These are phyloP conservation scores for Caenorhabditis sp. DNA, from an alignment of 2,888 invertebrate species.

Conservation along the genomic window DNA sequence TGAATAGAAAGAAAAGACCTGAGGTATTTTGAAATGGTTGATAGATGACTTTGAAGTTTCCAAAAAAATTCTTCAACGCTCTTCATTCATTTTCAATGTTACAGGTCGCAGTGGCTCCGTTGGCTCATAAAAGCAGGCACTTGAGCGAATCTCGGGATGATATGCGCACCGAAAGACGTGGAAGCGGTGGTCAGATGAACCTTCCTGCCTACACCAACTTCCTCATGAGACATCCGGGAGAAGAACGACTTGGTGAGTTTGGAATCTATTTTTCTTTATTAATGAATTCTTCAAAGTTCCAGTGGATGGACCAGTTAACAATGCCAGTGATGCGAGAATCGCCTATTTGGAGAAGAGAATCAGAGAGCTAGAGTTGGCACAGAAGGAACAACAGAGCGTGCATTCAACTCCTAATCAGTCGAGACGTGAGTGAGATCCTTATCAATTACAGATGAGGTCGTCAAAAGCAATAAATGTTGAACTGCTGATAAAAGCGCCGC, in stretches of 20 bases:
- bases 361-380: conserved; percentile 57
- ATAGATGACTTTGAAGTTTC: conserved; percentile 26
- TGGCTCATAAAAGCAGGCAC: conserved; percentile 64
- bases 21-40: conserved; percentile 38
- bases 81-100: conserved; percentile 18
- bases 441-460: conserved; percentile 16
- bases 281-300: background rate
- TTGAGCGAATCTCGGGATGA: conserved; percentile 62
- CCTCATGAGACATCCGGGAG: conserved; percentile 49
- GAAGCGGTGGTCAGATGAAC: conserved; percentile 46
- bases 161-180: conserved; percentile 50
- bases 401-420: conserved; percentile 45
- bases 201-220: conserved; percentile 61
- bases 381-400: conserved; percentile 39
- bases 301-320: conserved; percentile 65
- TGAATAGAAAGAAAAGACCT: conserved; percentile 56
- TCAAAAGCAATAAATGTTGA: background rate
- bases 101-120: conserved; percentile 71
- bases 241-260: conserved; percentile 59
- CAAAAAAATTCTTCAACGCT: background rate
- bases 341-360: conserved; percentile 64
- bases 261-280: background rate
- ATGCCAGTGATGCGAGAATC: conserved; percentile 51
- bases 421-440: conserved; percentile 48
- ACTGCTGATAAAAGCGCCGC: conserved; percentile 34